These are phyloP conservation scores for Dolichopus griseipennis DNA, from an alignment of 2,888 invertebrate species.

Conservation along the genomic window DNA sequence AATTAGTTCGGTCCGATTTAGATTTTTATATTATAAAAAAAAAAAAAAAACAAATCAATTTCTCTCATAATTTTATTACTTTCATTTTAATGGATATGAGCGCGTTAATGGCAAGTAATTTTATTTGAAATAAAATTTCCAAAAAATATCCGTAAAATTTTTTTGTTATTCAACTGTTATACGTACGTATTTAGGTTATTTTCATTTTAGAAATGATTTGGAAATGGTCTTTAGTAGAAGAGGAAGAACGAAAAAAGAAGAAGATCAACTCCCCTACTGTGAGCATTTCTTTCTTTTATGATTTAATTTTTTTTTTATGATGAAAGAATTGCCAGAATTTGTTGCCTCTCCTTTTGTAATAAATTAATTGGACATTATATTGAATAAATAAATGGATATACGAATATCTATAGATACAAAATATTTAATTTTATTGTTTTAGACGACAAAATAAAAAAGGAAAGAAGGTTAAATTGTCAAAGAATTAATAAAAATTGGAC, in stretches of 20 bases:
- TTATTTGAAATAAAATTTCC: not conserved
- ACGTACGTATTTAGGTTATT: no score
- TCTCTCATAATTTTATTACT: slow-evolving; percentile 5
- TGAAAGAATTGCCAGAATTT: not conserved
- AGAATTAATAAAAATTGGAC: not conserved
- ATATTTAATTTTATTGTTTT: not conserved
- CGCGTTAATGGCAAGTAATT: not conserved
- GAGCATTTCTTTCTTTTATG: not conserved
- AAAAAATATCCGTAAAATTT: slow-evolving; percentile 3
- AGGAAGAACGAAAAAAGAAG: not conserved
- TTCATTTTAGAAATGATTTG: no score
- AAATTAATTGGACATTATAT: not conserved
- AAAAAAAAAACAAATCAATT: no score
- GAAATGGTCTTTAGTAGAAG: no score
- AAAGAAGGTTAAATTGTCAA: not conserved
- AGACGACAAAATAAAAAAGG: not conserved
- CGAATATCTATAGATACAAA: not conserved
- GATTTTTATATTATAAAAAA: no score
- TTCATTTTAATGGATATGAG: not conserved
- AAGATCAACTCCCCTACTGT: not conserved
- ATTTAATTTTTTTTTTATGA: not conserved
- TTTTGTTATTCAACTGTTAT: not conserved
- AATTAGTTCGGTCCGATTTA: no score
- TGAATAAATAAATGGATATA: no score
- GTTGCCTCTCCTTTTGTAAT: not conserved